These are phyloP conservation scores for Meles meles DNA, from an alignment of 2,113 vertebrate species.

Conservation along the genomic window DNA sequence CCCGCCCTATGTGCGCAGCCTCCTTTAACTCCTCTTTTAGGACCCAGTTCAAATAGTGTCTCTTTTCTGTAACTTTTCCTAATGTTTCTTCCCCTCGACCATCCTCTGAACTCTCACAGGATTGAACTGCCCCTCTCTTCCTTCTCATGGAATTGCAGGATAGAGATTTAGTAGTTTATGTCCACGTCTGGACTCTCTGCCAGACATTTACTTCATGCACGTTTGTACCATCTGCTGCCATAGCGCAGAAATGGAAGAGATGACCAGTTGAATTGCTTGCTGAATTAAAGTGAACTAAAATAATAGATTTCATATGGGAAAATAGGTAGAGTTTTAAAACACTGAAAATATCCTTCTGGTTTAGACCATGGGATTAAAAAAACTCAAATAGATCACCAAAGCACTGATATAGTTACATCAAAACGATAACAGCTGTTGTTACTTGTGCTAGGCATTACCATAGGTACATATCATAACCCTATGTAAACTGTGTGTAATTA, in stretches of 20 bases:
- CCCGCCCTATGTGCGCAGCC: not conserved
- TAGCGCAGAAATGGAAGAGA: not conserved
- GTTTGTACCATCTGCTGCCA: not conserved
- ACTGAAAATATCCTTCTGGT: not conserved
- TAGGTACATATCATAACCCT: not conserved
- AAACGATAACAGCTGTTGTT: not conserved
- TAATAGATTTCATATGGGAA: not conserved
- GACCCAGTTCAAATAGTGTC: not conserved
- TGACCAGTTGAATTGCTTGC: not conserved
- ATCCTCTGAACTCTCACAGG: not conserved
- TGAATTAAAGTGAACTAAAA: not conserved
- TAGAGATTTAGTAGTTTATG: not conserved
- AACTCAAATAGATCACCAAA: not conserved
- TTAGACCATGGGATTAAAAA: not conserved
- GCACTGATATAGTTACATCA: not conserved
- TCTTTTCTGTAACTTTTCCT: not conserved
- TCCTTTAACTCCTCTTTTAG: not conserved
- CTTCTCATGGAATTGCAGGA: not conserved
- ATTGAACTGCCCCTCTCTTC: not conserved
- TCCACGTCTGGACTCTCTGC: not conserved
- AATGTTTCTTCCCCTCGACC: accelerated
- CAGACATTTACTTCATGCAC: not conserved
- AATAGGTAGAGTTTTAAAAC: not conserved
- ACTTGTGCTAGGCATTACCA: not conserved
- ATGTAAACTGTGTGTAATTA: not conserved